Evolutionary conservation across 2,797 vertebrate species (phyloP), one percentile per base, ranked within the genome.

Genomic region (Artibeus jamaicensis): DNA sequence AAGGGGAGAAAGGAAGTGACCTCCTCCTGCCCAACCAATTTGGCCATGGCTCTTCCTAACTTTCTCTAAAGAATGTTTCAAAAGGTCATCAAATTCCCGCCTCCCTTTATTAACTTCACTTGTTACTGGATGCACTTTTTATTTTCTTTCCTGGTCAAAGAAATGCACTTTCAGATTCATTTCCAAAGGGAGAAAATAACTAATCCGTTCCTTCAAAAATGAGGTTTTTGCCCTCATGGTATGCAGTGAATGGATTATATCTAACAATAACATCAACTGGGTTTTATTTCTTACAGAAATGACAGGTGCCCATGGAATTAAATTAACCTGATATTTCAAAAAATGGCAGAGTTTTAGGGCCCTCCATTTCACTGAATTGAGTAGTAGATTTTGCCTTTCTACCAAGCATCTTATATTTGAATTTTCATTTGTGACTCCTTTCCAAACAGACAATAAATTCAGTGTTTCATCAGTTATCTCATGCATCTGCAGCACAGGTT

Each of bases 241-340:
- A 84, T 53, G 15, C 44, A 76, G n/a, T 37, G 65, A 89, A 67
- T 53, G 37, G 44, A 67, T 14, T 74, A 1, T n/a, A 39, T 76
- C 78, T 91, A 65, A 87, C 46, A 73, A 24, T 88, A 93, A 76
- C 26, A 81, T 73, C 74, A 65, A 21, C n/a, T 84, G 34, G 1
- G 7, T 73, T 39, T 70, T 90, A 86, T 83, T 93, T 67, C 48
- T 91, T 55, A 59, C 2, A 59, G 44, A 96, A 91, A 67, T 94
- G 86, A 55, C 88, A 94, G 42, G 21, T 88, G 29, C 29, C n/a
- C 22, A 6, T 55, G 34, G 74, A 92, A 92, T 86, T 76, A 95
- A 88, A 50, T 53, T 94, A 85, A 92, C 34, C 74, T 76, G 55
- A 74, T 93, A 88, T 92, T 82, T 95, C n/a, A 94, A 91, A 91